Evolutionary conservation across 2,888 invertebrate species (phyloP).

Genomic region (Sesia apiformis): DNA sequence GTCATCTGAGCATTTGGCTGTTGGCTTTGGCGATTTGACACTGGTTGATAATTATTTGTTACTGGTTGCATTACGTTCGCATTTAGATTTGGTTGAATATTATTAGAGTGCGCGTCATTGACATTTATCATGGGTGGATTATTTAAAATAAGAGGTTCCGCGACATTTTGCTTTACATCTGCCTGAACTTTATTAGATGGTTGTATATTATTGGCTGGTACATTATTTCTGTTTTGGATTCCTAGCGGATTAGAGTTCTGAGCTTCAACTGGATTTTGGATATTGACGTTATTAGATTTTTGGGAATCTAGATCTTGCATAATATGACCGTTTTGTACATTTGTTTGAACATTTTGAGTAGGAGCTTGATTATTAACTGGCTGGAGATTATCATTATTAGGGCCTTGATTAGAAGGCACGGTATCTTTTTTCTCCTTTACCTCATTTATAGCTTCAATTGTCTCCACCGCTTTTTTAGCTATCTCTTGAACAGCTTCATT

Average conservation of each 20-base stretch:
- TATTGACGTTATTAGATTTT: too few relatives aligned
- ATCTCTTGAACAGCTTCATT: constrained; percentile 64
- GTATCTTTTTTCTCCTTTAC: constrained; percentile 31
- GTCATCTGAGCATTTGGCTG: too few relatives aligned
- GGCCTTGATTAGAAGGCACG: not conserved
- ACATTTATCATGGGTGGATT: too few relatives aligned
- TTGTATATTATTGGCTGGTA: too few relatives aligned
- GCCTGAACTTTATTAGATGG: too few relatives aligned
- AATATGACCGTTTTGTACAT: not conserved
- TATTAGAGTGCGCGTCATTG: not conserved
- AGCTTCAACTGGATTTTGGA: too few relatives aligned
- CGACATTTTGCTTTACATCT: too few relatives aligned
- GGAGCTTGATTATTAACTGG: not conserved
- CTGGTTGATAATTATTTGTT: constrained; percentile 5
- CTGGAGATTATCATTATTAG: not conserved
- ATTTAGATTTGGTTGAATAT: constrained; percentile 4
- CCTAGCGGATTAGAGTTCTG: too few relatives aligned
- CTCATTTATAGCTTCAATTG: constrained; percentile 59
- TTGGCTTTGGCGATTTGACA: not conserved
- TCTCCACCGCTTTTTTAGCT: constrained; percentile 58
- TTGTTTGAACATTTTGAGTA: constrained; percentile 1
- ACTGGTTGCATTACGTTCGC: constrained; percentile 1
- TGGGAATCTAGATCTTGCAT: not conserved
- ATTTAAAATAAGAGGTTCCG: too few relatives aligned
- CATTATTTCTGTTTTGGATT: too few relatives aligned